phyloP scores from a whole-genome alignment of 1,140 invertebrate species.

The Drosophila teissieri region DNA sequence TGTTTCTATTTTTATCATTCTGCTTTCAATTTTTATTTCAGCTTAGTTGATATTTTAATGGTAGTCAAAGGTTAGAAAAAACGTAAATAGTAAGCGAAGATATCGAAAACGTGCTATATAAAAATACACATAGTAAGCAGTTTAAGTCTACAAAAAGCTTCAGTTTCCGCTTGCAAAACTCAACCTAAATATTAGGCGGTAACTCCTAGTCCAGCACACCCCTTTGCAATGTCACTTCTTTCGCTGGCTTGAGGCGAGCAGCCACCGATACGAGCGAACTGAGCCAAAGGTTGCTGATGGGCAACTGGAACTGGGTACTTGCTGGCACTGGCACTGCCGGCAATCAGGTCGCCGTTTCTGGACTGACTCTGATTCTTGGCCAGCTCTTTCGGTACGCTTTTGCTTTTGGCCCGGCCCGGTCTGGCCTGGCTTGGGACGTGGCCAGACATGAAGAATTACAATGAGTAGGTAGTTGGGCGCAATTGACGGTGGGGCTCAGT shows the following conservation, averaged over 20 bases:
- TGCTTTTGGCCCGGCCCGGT: slow-evolving; percentile 5
- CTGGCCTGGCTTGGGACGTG: slow-evolving; percentile 32
- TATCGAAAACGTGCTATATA: too few relatives aligned
- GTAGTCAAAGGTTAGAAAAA: too few relatives aligned
- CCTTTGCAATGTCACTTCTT: background rate
- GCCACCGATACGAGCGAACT: slow-evolving; percentile 47
- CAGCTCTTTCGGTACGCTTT: slow-evolving; percentile 22
- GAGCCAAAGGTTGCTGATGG: slow-evolving; percentile 77
- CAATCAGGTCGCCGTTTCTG: slow-evolving; percentile 70
- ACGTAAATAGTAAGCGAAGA: too few relatives aligned
- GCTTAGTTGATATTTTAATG: too few relatives aligned
- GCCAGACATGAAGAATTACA: slow-evolving; percentile 81
- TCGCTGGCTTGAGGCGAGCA: slow-evolving; percentile 46
- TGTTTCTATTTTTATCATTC: too few relatives aligned
- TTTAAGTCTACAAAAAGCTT: background rate
- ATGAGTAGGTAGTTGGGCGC: slow-evolving; percentile 82
- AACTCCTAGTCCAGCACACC: background rate
- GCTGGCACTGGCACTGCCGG: slow-evolving; percentile 55
- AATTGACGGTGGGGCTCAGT: slow-evolving; percentile 64
- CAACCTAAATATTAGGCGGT: background rate
- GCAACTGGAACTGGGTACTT: slow-evolving; percentile 65
- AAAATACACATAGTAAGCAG: too few relatives aligned
- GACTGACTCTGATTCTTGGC: slow-evolving; percentile 30
- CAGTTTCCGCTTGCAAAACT: too few relatives aligned
- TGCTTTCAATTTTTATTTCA: too few relatives aligned